These are phyloP conservation scores for Gasterosteus nipponicus DNA, from an alignment of 2,113 vertebrate species.

Conservation along the genomic window DNA sequence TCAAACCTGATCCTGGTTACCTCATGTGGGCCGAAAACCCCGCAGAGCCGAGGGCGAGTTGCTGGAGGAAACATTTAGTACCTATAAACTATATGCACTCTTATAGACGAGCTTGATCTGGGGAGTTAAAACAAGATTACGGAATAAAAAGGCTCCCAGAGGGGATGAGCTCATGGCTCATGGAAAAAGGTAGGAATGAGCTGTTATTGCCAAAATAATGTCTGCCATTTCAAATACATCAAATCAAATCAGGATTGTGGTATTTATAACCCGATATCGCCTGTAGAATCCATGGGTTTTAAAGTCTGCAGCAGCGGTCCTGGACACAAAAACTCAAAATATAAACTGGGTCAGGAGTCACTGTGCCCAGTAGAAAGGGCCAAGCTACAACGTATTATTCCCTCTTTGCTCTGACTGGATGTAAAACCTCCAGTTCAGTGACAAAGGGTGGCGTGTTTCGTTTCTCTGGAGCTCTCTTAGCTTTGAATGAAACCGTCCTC, in stretches of 20 bases:
- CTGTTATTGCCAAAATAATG: constrained; percentile 20
- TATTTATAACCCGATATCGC: neutral
- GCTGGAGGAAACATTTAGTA: constrained; percentile 38
- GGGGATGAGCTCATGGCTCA: constrained; percentile 2
- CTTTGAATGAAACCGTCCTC: neutral
- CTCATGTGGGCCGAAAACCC: neutral
- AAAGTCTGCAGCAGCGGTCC: constrained; percentile 7
- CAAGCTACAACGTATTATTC: constrained; percentile 4
- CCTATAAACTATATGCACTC: constrained; percentile 23
- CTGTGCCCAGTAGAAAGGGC: constrained; percentile 1
- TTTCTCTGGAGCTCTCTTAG: neutral
- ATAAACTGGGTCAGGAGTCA: neutral
- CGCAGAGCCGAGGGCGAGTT: neutral
- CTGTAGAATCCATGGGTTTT: neutral
- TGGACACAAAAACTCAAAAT: neutral
- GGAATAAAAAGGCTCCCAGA: constrained; percentile 9
- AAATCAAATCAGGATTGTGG: neutral
- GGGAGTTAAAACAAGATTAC: constrained; percentile 15
- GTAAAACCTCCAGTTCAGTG: neutral
- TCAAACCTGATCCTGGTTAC: neutral
- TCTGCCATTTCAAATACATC: constrained; percentile 16
- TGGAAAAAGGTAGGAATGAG: neutral
- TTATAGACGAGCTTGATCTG: constrained; percentile 18
- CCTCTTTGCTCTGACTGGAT: neutral
- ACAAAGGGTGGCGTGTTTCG: neutral